These are phyloP conservation scores for Parotia lawesii DNA, from an alignment of 2,113 vertebrate species.

Conservation along the genomic window DNA sequence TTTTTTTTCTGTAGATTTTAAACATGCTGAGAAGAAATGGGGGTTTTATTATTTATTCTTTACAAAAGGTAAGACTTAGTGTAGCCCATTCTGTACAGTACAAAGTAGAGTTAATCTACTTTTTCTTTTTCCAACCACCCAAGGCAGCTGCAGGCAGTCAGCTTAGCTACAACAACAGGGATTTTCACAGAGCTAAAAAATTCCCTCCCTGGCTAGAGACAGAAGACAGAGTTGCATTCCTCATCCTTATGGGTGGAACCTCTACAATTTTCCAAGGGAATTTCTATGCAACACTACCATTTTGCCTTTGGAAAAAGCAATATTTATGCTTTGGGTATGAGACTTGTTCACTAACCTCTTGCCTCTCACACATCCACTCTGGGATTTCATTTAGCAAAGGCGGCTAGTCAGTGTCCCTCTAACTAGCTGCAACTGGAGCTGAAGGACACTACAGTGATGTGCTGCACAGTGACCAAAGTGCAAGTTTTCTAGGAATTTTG, in stretches of 20 bases:
- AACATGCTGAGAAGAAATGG: not conserved
- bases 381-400: not conserved
- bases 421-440: not conserved
- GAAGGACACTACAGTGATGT: not conserved
- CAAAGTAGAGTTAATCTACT: not conserved
- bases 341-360: not conserved
- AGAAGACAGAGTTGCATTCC: not conserved
- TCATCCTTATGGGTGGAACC: not conserved
- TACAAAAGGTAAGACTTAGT: not conserved
- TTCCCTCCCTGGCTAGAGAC: not conserved
- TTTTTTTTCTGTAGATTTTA: not conserved
- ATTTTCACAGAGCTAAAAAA: conserved; percentile 3
- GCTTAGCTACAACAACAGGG: not conserved
- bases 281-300: not conserved
- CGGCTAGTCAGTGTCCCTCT: not conserved
- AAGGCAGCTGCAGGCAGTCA: conserved; percentile 16
- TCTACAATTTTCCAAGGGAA: not conserved
- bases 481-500: not conserved
- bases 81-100: not conserved
- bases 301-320: not conserved
- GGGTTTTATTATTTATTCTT: not conserved
- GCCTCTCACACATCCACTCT: not conserved
- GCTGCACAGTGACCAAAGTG: not conserved
- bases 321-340: not conserved
- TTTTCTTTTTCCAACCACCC: not conserved